Evolutionary conservation across 2,797 vertebrate species (phyloP).

Genomic region (Dromococcyx pavoninus): DNA sequence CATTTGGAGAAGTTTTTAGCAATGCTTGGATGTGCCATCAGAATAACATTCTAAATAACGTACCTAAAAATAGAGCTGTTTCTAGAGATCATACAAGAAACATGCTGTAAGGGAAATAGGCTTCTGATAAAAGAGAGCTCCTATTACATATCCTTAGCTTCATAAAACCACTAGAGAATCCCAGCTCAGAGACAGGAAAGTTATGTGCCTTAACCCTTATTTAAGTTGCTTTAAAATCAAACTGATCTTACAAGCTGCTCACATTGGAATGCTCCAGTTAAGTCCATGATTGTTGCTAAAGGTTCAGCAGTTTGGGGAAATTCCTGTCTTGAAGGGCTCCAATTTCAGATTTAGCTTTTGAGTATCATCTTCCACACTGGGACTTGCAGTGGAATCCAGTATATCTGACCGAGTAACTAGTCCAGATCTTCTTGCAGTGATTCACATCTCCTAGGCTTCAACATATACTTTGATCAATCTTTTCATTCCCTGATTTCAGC

Average conservation of each 20-base stretch:
- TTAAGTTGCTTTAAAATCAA: not conserved
- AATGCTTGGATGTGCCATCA: slow-evolving; percentile 14
- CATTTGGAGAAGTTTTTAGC: slow-evolving; percentile 32
- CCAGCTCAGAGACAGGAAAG: not conserved
- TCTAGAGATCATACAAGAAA: slow-evolving; percentile 18
- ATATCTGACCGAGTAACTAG: not conserved
- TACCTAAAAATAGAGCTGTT: slow-evolving; percentile 43
- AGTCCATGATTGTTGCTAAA: not conserved
- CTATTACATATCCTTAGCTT: not conserved
- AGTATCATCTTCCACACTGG: not conserved
- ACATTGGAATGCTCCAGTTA: not conserved
- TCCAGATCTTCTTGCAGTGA: not conserved
- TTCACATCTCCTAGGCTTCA: not conserved
- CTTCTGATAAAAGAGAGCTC: slow-evolving; percentile 14
- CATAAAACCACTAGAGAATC: not conserved
- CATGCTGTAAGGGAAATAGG: not conserved
- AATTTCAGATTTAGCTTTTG: not conserved
- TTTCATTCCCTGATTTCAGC: not conserved
- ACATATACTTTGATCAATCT: not conserved
- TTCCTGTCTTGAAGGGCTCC: not conserved
- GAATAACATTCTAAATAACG: slow-evolving; percentile 40
- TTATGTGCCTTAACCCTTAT: not conserved
- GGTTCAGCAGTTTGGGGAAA: not conserved
- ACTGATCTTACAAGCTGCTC: not conserved
- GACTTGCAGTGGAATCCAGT: not conserved